Evolutionary conservation across 1,140 invertebrate genomes (phyloP), one percentile per base, ranked within the genome.

Genomic region (Drosophila aff.): DNA sequence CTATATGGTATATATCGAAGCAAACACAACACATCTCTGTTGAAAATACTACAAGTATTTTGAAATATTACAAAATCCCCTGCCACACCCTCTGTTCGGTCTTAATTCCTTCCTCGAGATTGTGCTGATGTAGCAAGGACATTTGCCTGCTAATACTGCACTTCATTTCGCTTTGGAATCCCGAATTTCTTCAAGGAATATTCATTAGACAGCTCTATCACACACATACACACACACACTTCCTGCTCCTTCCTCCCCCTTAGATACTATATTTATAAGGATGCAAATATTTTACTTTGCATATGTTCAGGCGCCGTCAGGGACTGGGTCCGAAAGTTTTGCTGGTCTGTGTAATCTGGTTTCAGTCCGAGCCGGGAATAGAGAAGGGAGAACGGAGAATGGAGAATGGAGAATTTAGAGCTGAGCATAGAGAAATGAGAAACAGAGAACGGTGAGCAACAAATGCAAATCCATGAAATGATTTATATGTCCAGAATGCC

Each of bases 241-340:
- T 26, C 4, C 26, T 28, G 6, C 28, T 13, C 16, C 0, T 6
- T 1, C 13, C 43, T 11, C 11, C n/a, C 47, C 31, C 16, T 21
- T 90, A 72, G 81, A 92, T 26, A 26, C 26, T 6, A 26, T 92
- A 92, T 92, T 92, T 92, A 92, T 92, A 92, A 92, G 91, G 79
- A 92, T 92, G 91, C 87, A 92, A 92, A 92, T 92, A 92, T 92
- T 91, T 92, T 76, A 90, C 91, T 92, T 92, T 90, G 91, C 91
- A 92, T 92, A 92, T 92, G 91, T 92, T 52, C 41, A 74, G 26
- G 47, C 26, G 41, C 21, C 38, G 18, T 9, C 1, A 2, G 31
- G 58, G 18, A 7, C 15, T 5, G 49, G 6, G 21, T 21, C 18
- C 64, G 59, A 75, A 63, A 71, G 60, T 44, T 63, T 49, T 36